These are phyloP conservation scores for Busseola fusca DNA, from an alignment of 2,888 invertebrate species.

Conservation along the genomic window DNA sequence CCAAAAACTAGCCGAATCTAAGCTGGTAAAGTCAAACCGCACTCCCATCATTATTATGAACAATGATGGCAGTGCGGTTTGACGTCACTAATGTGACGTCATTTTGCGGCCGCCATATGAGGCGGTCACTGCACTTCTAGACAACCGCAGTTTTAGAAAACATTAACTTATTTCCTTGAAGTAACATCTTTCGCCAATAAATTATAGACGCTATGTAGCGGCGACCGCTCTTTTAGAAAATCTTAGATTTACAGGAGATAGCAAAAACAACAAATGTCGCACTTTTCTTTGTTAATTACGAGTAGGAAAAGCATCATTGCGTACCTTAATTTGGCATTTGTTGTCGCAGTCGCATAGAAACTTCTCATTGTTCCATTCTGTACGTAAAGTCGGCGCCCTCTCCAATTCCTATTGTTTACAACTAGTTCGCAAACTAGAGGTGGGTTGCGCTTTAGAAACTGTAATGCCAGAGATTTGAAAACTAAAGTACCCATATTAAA, in stretches of 20 bases:
- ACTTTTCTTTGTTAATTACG: conserved; percentile 3
- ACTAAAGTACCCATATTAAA: neutral
- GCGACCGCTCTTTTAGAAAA: neutral
- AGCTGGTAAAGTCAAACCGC: too few species aligned
- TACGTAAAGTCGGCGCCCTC: conserved; percentile 1
- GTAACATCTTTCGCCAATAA: neutral
- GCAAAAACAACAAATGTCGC: neutral
- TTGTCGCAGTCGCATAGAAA: conserved; percentile 2
- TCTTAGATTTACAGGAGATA: neutral
- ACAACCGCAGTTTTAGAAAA: neutral
- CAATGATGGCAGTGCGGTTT: neutral
- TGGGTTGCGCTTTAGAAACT: neutral
- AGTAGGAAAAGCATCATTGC: conserved; percentile 1
- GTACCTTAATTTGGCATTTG: neutral
- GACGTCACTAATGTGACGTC: too few species aligned
- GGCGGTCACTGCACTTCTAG: too few species aligned
- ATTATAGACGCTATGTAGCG: neutral
- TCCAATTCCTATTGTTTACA: conserved; percentile 3
- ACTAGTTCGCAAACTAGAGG: conserved; percentile 2
- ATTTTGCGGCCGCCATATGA: neutral
- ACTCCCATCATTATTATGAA: too few species aligned
- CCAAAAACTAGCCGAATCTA: neutral
- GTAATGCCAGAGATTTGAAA: neutral
- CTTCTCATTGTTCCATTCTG: conserved; percentile 10
- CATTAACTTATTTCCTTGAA: neutral